Percentiles rank a stretch among this genome's conserved stretches.
Evolutionary conservation across 2,113 vertebrate genomes (phyloP).

Genomic region (Saguinus midas): DNA sequence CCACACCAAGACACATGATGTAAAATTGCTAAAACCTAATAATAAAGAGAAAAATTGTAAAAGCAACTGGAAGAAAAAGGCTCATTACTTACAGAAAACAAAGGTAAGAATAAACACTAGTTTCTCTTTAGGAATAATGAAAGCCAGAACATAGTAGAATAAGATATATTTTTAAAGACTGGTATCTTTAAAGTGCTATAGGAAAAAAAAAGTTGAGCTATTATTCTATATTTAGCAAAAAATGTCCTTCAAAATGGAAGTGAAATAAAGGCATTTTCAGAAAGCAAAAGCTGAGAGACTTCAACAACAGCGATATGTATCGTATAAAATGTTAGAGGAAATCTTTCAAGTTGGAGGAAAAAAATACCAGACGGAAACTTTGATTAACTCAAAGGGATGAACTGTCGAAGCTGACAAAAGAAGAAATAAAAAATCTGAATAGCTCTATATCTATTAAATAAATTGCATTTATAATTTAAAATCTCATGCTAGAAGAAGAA

Average conservation of each 20-base stretch:
- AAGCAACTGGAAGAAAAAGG: not conserved
- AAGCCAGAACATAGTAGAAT: not conserved
- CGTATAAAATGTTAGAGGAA: not conserved
- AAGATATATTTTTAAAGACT: not conserved
- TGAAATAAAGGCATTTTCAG: not conserved
- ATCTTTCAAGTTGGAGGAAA: not conserved
- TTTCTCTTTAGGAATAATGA: not conserved
- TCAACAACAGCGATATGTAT: not conserved
- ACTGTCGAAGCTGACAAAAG: constrained; percentile 15
- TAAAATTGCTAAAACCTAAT: not conserved
- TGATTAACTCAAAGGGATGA: not conserved
- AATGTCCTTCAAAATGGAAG: constrained; percentile 1
- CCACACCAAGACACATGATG: not conserved
- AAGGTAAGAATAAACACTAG: not conserved
- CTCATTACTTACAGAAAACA: not conserved
- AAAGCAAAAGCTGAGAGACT: not conserved
- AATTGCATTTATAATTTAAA: not conserved
- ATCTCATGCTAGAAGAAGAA: not conserved
- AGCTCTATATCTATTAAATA: not conserved
- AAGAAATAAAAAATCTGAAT: not conserved
- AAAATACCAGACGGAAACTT: not conserved
- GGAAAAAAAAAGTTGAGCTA: not conserved
- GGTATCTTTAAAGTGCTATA: not conserved
- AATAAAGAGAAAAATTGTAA: not conserved
- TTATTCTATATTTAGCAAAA: not conserved